Percentiles rank a stretch among this genome's conserved stretches.
Conservation (phyloP, 2,113 vertebrate genomes). For the Peromyscus leucopus region DNA sequence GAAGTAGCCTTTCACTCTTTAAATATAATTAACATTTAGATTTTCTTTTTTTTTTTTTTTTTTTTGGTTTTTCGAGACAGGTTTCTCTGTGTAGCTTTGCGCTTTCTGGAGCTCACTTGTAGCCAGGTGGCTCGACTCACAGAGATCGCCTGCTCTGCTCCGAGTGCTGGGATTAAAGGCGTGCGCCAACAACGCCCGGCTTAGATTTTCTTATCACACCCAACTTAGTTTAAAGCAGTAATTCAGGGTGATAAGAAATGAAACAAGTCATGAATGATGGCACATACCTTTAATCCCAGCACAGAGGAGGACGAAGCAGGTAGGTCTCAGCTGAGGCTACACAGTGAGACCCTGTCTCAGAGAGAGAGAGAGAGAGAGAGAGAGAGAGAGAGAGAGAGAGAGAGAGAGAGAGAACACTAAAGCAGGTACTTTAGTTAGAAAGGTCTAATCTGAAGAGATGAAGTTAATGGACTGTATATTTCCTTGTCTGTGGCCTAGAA, state of each 20-base stretch:
- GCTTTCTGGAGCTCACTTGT: too few species aligned
- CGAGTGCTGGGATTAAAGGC: too few species aligned
- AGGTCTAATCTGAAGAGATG: background rate
- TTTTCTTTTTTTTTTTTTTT: too few species aligned
- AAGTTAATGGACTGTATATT: background rate
- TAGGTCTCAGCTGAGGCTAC: background rate
- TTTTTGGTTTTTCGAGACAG: too few species aligned
- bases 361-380: background rate
- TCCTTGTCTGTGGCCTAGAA: background rate
- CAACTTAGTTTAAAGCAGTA: background rate
- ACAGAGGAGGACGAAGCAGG: background rate
- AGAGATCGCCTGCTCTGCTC: too few species aligned
- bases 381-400: too few species aligned
- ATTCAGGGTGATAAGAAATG: slow-evolving; percentile 6
- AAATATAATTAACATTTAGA: slow-evolving; percentile 35
- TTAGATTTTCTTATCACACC: background rate
- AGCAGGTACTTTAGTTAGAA: slow-evolving; percentile 41
- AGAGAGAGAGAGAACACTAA: background rate
- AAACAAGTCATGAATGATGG: background rate
- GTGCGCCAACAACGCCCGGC: too few species aligned
- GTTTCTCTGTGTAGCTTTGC: too few species aligned
- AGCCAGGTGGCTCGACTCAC: too few species aligned
- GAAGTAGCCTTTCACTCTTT: slow-evolving; percentile 44
- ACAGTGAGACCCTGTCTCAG: background rate
- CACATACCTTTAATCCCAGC: background rate